Evolutionary conservation across 2,113 vertebrate genomes (phyloP), one percentile per base, ranked within the genome.

Genomic region (Lophura nycthemera): DNA sequence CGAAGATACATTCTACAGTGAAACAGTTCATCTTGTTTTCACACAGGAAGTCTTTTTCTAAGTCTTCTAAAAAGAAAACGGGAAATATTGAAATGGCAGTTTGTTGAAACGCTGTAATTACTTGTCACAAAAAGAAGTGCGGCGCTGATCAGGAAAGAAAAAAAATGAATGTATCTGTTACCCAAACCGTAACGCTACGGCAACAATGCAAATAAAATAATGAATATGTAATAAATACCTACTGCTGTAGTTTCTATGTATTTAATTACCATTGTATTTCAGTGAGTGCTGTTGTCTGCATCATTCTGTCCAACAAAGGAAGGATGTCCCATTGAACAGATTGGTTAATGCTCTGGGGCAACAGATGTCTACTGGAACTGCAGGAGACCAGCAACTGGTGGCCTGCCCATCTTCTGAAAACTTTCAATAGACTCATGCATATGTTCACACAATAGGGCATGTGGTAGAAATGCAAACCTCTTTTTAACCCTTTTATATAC

Each of bases 321-420:
- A 97, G 93, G 97, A 98, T 98, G 98, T 97, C 96, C 97, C 97
- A 97, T 98, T 98, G 97, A 98, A 97, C 97, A 98, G 98, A 98
- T 94, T 97, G 98, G 98, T 98, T 98, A 98, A 98, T 97, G 98
- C 98, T 98, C 97, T 97, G 96, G 98, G 98, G 98, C 98, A 99
- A 99, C 99, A 99, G 99, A 99, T 99, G 98, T 99, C 98, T 98
- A 97, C 98, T 98, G 98, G 98, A 98, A 95, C 98, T 98, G 98
- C 98, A 98, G 98, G 98, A 99, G 98, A 98, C 97, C 98, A 98
- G 98, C 98, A 99, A 99, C 98, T 98, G 98, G 98, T 99, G 98
- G 98, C 98, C 98, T 98, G 97, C 97, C 97, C 95, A 98, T 98
- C 98, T 98, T 97, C 97, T 94, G 96, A 98, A 97, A 98, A 98